Evolutionary conservation across 1,140 invertebrate species (phyloP), one percentile per base, ranked within the genome.

Genomic region (Tenebrio molitor): DNA sequence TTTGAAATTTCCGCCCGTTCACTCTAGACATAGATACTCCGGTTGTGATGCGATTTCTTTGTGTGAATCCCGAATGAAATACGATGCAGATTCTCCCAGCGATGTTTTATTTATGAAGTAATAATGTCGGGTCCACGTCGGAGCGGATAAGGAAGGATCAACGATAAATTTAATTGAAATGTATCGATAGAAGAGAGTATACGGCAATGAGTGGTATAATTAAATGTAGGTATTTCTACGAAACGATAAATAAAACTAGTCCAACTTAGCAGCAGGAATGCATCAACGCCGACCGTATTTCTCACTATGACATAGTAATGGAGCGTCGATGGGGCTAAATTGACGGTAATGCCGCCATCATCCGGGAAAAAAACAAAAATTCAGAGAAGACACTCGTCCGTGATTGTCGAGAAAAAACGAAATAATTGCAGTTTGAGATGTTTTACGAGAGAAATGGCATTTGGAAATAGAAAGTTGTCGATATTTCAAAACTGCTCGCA

Each of bases 91-190:
- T 70, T 44, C 19, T 64, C 33, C 16, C 53, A 50, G 69, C 21
- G 41, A 75, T 75, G 74, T 75, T 75, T 73, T 70, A 75, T 75
- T 75, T 75, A 75, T 73, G 69, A 75, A 69, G 74, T 70, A 75
- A 75, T 75, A 72, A 75, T 25, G 71, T 73, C 67, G 33, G 25
- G 39, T 46, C 19, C 14, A 39, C 63, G 21, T 41, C 44, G 71
- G 33, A 70, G 25, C 46, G 74, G 71, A 76, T 76, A 71, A 73
- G 72, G 65, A 74, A 71, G 71, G 58, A 69, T 74, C 65, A 44
- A 50, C 64, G 41, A 76, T 76, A 76, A 76, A 76, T 76, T 73
- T 76, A 71, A 76, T 76, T 73, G 74, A 76, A 73, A 76, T 74
- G 71, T 73, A 74, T 76, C 74, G 72, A 76, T 76, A 76, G 69